A percentile compares a stretch with the other conserved stretches of the same genome.
Evolutionary conservation across 30 jellyfish, hydroid and myxozoan species (phyloP).

Genomic region (Pseudorhiza aurosa): DNA sequence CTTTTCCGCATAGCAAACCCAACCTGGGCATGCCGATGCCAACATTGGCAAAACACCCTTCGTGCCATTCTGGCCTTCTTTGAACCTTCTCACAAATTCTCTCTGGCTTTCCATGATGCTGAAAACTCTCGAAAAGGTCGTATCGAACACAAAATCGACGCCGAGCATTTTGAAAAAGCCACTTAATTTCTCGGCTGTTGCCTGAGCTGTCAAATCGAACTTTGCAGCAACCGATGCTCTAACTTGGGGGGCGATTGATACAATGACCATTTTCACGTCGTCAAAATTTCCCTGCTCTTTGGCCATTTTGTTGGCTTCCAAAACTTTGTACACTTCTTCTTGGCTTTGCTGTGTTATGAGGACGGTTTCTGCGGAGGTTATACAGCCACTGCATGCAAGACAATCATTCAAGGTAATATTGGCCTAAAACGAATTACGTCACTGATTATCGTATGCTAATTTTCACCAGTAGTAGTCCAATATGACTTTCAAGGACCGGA

Average conservation of each 20-base stretch:
- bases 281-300: conserved; percentile 32
- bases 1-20: conserved; percentile 99
- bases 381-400: conserved; percentile 99
- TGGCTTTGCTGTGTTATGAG: conserved; percentile 94
- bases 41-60: conserved; percentile 70
- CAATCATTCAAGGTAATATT: conserved; percentile 94
- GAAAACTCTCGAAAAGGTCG: conserved; percentile 82
- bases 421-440: conserved; percentile 29
- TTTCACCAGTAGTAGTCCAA: no score
- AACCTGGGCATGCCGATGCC: conserved; percentile 99
- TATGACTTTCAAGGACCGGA: no score
- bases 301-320: conserved; percentile 44
- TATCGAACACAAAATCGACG: conserved; percentile 82
- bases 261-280: conserved; percentile 51
- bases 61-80: conserved; percentile 37
- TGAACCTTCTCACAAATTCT: conserved; percentile 85
- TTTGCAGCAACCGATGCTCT: conserved; percentile 94
- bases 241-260: conserved; percentile 94
- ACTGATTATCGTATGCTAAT: no score
- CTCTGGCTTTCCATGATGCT: conserved; percentile 82
- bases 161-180: conserved; percentile 89
- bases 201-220: conserved; percentile 32
- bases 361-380: conserved; percentile 98
- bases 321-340: conserved; percentile 71
- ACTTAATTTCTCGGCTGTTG: conserved; percentile 68